These are phyloP conservation scores for Dicentrarchus labrax DNA, from an alignment of 2,113 vertebrate genomes.

Conservation along the genomic window DNA sequence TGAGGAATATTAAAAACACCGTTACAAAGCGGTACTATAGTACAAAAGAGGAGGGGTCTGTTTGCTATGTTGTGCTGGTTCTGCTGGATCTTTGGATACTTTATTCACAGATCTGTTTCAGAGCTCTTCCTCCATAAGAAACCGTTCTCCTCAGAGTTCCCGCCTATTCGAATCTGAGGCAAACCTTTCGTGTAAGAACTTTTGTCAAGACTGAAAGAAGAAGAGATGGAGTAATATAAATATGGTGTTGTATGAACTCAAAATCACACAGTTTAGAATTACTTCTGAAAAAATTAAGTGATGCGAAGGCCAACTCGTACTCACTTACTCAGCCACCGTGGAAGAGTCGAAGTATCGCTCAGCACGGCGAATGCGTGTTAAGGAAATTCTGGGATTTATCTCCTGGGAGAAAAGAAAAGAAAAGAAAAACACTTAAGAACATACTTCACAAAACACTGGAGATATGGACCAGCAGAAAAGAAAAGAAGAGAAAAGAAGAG, in stretches of 20 bases:
- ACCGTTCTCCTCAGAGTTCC: conserved; percentile 85
- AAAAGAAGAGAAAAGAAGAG: background rate
- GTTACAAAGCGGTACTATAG: conserved; percentile 13
- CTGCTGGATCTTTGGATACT: conserved; percentile 11
- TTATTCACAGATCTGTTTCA: conserved; percentile 89
- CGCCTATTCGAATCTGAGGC: conserved; percentile 90
- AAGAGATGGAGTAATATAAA: background rate
- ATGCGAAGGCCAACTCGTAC: background rate
- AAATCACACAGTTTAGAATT: background rate
- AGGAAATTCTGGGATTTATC: conserved; percentile 89
- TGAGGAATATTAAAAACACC: conserved; percentile 38
- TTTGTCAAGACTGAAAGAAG: conserved; percentile 85
- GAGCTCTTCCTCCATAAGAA: conserved; percentile 89
- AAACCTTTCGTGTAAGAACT: conserved; percentile 85
- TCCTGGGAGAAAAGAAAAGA: conserved; percentile 75
- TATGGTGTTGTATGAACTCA: background rate
- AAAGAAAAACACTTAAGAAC: conserved; percentile 10
- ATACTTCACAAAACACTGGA: background rate
- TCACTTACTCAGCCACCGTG: conserved; percentile 89
- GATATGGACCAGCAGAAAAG: background rate
- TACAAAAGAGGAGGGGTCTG: conserved; percentile 27
- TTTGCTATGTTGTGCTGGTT: conserved; percentile 2
- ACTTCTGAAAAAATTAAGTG: background rate
- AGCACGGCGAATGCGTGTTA: conserved; percentile 92
- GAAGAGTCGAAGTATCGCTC: conserved; percentile 87